Percentiles rank a stretch among this genome's conserved stretches.
These are phyloP conservation scores for Euura saliciscinereae DNA, from an alignment of 1,140 invertebrate species.

Conservation along the genomic window DNA sequence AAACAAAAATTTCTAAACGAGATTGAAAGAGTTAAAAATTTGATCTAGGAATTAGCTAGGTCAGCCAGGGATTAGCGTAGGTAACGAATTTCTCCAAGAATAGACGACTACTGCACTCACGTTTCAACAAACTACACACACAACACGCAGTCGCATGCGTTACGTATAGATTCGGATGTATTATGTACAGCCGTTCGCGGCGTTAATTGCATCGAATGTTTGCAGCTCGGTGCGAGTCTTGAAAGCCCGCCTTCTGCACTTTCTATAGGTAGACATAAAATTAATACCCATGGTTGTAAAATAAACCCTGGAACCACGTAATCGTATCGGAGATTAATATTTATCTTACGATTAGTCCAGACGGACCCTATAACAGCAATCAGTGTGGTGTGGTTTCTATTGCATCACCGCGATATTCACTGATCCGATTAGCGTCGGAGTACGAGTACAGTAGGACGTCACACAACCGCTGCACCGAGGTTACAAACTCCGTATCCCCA, in stretches of 20 bases:
- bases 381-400: too few relatives aligned
- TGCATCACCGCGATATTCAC: too few relatives aligned
- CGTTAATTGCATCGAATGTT: constrained; percentile 4
- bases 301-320: not conserved
- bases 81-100: not conserved
- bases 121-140: not conserved
- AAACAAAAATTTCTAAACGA: too few relatives aligned
- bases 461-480: too few relatives aligned
- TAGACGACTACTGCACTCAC: not conserved
- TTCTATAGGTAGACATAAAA: not conserved
- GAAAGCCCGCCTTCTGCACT: not conserved
- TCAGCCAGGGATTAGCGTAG: not conserved
- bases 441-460: too few relatives aligned
- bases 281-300: not conserved
- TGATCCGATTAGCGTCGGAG: too few relatives aligned
- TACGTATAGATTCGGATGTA: not conserved
- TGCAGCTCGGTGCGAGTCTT: not conserved
- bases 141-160: not conserved
- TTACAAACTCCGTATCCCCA: too few relatives aligned
- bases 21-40: too few relatives aligned
- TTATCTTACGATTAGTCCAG: not conserved
- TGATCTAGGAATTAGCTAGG: not conserved
- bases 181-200: not conserved
- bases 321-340: not conserved
- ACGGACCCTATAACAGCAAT: too few relatives aligned